Base-by-base conservation (phyloP, 1,140 invertebrate species). In the Potamilus streckersoni region DNA sequence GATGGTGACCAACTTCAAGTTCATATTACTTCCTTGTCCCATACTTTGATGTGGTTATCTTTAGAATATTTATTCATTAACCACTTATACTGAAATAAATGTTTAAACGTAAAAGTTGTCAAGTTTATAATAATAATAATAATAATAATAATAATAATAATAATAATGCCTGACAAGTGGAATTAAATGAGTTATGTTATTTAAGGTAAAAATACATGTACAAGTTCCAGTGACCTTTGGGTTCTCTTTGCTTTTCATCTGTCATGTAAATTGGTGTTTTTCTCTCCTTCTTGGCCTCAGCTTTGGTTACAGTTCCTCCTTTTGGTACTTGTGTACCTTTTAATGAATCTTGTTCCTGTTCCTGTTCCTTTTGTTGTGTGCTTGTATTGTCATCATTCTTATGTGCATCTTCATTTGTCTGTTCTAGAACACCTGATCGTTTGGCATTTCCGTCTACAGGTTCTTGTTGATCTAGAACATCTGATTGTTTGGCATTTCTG, bases 221-320 rank as follows among this genome's bases (percentile, higher is more conserved):
- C 65, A 56, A 15, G 60, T 38, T 13, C 16, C 6, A 17, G 58
- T 72, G 74, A 82, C 80, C 80, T 79, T 80, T 82, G 1, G 80
- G 78, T n/a, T 80, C 78, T 59, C 57, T 79, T 59, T 79, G 79
- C 38, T 57, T 68, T 57, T 27, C 19, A 38, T 61, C 59, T 15
- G 61, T 20, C 0, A 67, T 15, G 60, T 69, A 55, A 12, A 57
- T 68, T 27, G 64, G 69, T 20, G 23, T 23, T 67, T 69, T 66
- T 61, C 49, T 68, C 69, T 73, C 70, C 67, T 70, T 57, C 69
- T 27, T 13, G 5, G 23, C 49, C 17, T 69, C 60, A 1, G 57
- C n/a, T 17, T 66, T 65, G 17, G 56, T 1, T 61, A 14, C 20
- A 58, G 20, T n/a, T 23, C 3, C n/a, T 38, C 31, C 27, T 13